Base-by-base conservation (phyloP, 2,113 vertebrate genomes). In the Crocuta crocuta region DNA sequence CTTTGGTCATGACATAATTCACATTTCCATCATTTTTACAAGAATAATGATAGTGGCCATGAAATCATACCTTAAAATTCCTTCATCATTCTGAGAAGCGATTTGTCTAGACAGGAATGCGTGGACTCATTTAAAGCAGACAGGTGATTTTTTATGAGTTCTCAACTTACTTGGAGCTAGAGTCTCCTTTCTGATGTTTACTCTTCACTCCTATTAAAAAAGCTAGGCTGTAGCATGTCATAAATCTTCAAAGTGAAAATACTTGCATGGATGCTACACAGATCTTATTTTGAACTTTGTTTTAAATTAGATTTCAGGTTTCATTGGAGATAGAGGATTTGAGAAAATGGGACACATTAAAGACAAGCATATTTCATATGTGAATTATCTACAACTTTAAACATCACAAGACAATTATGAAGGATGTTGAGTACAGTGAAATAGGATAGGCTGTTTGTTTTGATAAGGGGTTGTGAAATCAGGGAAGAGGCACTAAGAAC, bases 271-370 rank as follows among this genome's bases (percentile, higher is more conserved):
- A 55, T 94, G 63, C 28, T 58, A 6, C 71, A 82, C 31, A 96
- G 28, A 94, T 94, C 70, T 95, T 84, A 97, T 88, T 95, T 93
- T 94, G 71, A 97, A 97, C 71, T 89, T 98, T 55, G n/a, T 78
- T 97, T 91, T 97, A 97, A 91, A 96, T 94, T 97, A 93, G 81
- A 97, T 89, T 95, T 97, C 31, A 73, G 33, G 61, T 97, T 98
- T 97, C 70, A 84, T 16, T 90, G 50, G 21, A 97, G 50, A 33
- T 31, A 94, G 19, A 92, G 19, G 21, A 80, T 96, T 83, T 95
- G 79, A 92, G 58, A 35, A 97, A 98, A 92, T 74, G 2, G 2
- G 15, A 79, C 7, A 63, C 21, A 68, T 95, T 94, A 74, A 93
- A 93, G 71, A 89, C 26, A 95, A 84, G 4, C 16, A n/a, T 94